Evolutionary conservation across 30 jellyfish, hydroid and myxozoan species (phyloP).

Genomic region (Aurelia sp.): DNA sequence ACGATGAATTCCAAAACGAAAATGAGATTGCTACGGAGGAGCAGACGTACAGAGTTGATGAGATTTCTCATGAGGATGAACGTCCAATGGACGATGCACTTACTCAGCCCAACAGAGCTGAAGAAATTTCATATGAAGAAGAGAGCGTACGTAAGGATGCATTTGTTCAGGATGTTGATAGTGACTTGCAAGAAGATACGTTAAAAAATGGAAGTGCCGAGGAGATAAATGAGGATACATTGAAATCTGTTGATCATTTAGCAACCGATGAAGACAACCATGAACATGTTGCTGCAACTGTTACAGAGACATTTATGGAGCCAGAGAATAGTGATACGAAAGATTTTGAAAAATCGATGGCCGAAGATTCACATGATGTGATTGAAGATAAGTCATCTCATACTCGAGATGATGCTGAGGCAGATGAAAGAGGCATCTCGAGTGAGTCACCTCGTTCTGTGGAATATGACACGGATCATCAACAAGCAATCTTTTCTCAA

Average conservation of each 20-base stretch:
- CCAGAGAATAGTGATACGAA: neutral
- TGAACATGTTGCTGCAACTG: neutral
- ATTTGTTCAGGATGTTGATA: too few relatives aligned
- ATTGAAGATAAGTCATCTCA: neutral
- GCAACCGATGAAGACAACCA: too few relatives aligned
- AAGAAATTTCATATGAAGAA: too few relatives aligned
- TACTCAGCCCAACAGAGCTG: too few relatives aligned
- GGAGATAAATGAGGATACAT: neutral
- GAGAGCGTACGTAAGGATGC: too few relatives aligned
- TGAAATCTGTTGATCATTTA: neutral
- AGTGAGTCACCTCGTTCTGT: neutral
- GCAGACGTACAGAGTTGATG: slow-evolving; percentile 7
- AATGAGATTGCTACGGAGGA: neutral
- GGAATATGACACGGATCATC: neutral
- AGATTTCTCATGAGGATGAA: too few relatives aligned
- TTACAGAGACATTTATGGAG: neutral
- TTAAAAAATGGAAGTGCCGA: neutral
- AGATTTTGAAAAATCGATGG: neutral
- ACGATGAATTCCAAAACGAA: neutral
- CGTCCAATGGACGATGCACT: too few relatives aligned
- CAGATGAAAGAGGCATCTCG: neutral
- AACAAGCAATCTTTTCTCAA: neutral
- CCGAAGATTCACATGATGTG: neutral
- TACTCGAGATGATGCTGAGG: neutral
- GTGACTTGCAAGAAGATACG: neutral